phyloP scores from a whole-genome alignment of 2,113 vertebrate genomes.

The Hemibates koningsi region DNA sequence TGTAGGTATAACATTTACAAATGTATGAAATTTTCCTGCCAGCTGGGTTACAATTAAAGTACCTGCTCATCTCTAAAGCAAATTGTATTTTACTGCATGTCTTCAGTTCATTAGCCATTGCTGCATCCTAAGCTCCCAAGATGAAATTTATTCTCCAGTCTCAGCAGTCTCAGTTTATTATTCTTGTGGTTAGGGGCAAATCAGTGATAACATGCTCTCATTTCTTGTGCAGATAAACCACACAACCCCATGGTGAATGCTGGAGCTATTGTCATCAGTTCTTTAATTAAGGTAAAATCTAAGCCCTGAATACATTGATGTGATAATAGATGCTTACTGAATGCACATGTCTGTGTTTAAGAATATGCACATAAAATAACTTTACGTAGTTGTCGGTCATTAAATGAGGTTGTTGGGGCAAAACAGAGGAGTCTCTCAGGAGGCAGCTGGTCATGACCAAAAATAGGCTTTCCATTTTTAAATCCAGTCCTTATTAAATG shows the following conservation, averaged over 20 bases:
- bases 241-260: slow-evolving; percentile 92
- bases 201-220: not conserved
- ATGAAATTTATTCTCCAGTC: not conserved
- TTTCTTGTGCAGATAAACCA: slow-evolving; percentile 76
- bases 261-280: slow-evolving; percentile 87
- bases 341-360: not conserved
- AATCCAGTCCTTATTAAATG: not conserved
- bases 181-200: not conserved
- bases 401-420: not conserved
- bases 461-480: not conserved
- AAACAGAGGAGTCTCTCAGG: not conserved
- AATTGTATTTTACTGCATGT: not conserved
- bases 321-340: not conserved
- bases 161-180: not conserved
- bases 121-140: not conserved
- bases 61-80: not conserved
- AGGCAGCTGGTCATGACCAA: not conserved
- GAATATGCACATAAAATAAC: not conserved
- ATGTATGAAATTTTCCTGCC: not conserved
- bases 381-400: not conserved
- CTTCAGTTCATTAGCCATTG: not conserved
- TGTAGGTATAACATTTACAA: not conserved
- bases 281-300: slow-evolving; percentile 79
- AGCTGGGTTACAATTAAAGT: not conserved
- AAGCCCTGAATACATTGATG: not conserved